These are phyloP conservation scores for Philopedon plagiatum DNA, from an alignment of 2,888 invertebrate genomes.

Conservation along the genomic window DNA sequence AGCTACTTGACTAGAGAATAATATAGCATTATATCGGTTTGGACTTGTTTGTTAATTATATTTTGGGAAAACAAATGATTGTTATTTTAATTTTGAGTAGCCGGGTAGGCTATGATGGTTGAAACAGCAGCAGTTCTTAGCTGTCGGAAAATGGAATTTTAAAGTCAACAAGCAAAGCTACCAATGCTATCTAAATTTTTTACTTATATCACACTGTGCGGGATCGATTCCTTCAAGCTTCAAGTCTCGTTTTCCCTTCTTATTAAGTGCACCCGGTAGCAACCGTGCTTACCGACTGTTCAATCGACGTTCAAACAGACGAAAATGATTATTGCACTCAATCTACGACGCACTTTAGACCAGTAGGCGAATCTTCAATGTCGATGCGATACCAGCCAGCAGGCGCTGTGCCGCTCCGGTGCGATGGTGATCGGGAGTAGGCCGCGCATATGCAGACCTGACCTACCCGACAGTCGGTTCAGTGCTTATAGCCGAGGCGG, in stretches of 20 bases:
- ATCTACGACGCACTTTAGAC: constrained; percentile 34
- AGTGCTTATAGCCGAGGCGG: constrained; percentile 65
- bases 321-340: constrained; percentile 39
- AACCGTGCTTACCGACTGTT: constrained; percentile 5
- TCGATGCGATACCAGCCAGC: constrained; percentile 21
- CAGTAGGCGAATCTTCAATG: constrained; percentile 41
- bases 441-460: constrained; percentile 68
- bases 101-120: too few species aligned
- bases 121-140: too few species aligned
- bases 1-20: too few species aligned
- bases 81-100: too few species aligned
- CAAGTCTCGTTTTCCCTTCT: neutral
- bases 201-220: too few species aligned
- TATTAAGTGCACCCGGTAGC: neutral
- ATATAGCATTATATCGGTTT: too few species aligned
- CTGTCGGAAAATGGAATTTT: too few species aligned
- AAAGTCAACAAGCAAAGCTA: too few species aligned
- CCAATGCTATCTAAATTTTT: too few species aligned
- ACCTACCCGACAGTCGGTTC: constrained; percentile 68
- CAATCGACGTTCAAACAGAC: constrained; percentile 29
- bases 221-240: neutral
- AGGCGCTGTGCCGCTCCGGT: constrained; percentile 50
- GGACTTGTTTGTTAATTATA: too few species aligned
- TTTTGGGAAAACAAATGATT: too few species aligned
- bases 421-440: constrained; percentile 48